Evolutionary conservation across 2,797 vertebrate genomes (phyloP).

Genomic region (Nyctalus aviator): DNA sequence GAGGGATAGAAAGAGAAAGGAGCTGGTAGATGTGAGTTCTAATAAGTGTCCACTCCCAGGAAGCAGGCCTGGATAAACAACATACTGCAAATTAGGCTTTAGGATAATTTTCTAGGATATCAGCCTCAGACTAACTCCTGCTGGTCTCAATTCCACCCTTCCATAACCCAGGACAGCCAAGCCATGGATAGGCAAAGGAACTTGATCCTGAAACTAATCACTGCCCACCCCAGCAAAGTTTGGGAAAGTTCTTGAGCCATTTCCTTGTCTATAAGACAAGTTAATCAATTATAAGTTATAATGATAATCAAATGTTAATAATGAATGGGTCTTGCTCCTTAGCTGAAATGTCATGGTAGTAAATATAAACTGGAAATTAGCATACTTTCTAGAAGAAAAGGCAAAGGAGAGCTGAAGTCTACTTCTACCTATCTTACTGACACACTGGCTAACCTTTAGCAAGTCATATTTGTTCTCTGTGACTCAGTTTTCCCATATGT

Average conservation of each 20-base stretch:
- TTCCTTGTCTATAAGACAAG: background rate
- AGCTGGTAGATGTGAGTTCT: background rate
- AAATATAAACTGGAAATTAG: background rate
- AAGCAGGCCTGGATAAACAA: slow-evolving; percentile 15
- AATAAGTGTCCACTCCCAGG: slow-evolving; percentile 16
- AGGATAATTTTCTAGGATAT: background rate
- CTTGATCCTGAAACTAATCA: slow-evolving; percentile 3
- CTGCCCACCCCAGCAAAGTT: background rate
- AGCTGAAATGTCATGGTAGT: slow-evolving; percentile 7
- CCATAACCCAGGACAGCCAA: background rate
- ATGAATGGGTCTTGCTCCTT: background rate
- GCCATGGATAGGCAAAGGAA: background rate
- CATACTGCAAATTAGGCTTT: background rate
- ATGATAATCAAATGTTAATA: slow-evolving; percentile 14
- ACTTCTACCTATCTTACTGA: background rate
- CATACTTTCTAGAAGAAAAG: background rate
- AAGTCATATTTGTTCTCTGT: background rate
- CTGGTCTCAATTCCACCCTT: background rate
- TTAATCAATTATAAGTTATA: background rate
- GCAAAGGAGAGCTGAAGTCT: slow-evolving; percentile 6
- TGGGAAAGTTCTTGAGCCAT: background rate
- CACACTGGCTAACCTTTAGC: background rate
- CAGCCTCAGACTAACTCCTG: background rate
- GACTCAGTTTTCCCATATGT: background rate
- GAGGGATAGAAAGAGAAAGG: background rate